Conservation (phyloP, 2,797 vertebrate species). For the Gorsachius magnificus region DNA sequence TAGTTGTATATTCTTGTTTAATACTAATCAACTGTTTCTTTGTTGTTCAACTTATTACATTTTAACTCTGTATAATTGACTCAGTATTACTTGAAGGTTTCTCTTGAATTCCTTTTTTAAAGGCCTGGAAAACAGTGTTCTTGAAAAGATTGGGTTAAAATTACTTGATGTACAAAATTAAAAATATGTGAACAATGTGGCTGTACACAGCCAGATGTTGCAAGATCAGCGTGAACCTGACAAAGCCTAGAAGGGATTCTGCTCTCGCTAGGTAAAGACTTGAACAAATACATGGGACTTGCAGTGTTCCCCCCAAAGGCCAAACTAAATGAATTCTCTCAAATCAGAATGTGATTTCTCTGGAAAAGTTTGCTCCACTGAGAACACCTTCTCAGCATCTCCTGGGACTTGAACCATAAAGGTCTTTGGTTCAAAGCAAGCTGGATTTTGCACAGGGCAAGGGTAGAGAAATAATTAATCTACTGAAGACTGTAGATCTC, state of each 20-base stretch:
- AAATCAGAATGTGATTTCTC: slow-evolving; percentile 36
- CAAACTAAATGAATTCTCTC: slow-evolving; percentile 59
- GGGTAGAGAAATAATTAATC: slow-evolving; percentile 24
- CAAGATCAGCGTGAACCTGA: slow-evolving; percentile 17
- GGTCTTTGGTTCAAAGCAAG: slow-evolving; percentile 18
- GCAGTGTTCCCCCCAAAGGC: slow-evolving; percentile 50
- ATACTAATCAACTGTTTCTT: not conserved
- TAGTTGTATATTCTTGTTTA: not conserved
- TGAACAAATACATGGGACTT: slow-evolving; percentile 58
- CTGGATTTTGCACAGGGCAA: not conserved
- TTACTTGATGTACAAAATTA: not conserved
- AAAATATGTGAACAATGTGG: not conserved
- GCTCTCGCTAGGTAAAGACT: not conserved
- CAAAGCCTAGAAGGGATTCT: slow-evolving; percentile 37
- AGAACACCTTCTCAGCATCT: slow-evolving; percentile 25
- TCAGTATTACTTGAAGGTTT: not conserved
- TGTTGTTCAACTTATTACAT: not conserved
- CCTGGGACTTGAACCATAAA: slow-evolving; percentile 45
- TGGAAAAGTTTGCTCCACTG: slow-evolving; percentile 32
- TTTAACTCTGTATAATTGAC: not conserved
- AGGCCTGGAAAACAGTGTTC: not conserved
- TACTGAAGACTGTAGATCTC: not conserved
- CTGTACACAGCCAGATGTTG: not conserved
- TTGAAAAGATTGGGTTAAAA: not conserved
- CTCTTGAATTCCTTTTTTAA: not conserved